Percentiles rank a stretch among this genome's conserved stretches.
Conservation (phyloP, 2,888 invertebrate species). For the Tachina fera region DNA sequence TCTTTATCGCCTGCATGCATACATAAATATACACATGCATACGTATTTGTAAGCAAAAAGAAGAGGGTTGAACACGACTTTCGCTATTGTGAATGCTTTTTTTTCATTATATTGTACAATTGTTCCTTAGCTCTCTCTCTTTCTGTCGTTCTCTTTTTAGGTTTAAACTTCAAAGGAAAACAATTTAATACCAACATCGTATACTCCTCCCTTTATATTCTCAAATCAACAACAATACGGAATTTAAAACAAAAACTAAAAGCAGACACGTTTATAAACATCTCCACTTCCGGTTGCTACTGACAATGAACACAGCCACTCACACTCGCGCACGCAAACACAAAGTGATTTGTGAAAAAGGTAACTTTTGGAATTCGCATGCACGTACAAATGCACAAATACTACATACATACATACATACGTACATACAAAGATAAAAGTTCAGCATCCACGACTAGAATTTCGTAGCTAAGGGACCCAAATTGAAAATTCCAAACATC, state of each 20-base stretch:
- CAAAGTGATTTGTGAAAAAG: slow-evolving; percentile 11
- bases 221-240: slow-evolving; percentile 24
- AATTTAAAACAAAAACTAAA: slow-evolving; percentile 17
- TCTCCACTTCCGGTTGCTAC: slow-evolving; percentile 73
- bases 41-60: background rate
- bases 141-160: slow-evolving; percentile 37
- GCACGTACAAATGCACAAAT: slow-evolving; percentile 17
- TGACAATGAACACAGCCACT: slow-evolving; percentile 63
- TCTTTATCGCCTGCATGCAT: background rate
- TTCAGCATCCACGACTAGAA: slow-evolving; percentile 39
- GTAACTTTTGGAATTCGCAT: slow-evolving; percentile 24
- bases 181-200: slow-evolving; percentile 43
- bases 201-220: slow-evolving; percentile 54
- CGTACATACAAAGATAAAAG: background rate
- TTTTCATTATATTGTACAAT: background rate
- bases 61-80: slow-evolving; percentile 36
- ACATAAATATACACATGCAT: too few species aligned
- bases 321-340: slow-evolving; percentile 15
- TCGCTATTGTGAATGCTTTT: slow-evolving; percentile 55
- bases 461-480: slow-evolving; percentile 62
- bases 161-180: slow-evolving; percentile 5
- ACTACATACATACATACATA: too few species aligned
- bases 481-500: slow-evolving; percentile 68
- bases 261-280: slow-evolving; percentile 51
- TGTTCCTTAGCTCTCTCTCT: slow-evolving; percentile 16